Conservation (phyloP, 2,797 vertebrate genomes). For the Typhlichthys subterraneus region DNA sequence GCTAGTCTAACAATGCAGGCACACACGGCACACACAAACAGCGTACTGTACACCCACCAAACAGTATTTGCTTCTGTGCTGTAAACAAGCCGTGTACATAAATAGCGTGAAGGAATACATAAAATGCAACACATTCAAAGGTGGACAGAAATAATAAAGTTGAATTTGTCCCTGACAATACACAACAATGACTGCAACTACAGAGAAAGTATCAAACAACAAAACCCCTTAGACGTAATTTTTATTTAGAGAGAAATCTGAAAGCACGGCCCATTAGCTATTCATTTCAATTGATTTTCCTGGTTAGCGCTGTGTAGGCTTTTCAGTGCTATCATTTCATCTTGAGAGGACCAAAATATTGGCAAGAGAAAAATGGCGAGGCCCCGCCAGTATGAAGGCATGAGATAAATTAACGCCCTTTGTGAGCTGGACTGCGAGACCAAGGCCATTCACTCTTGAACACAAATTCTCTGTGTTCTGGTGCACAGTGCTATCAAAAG, state of each 20-base stretch:
- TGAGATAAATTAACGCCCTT: constrained; percentile 59
- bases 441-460: constrained; percentile 44
- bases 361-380: constrained; percentile 37
- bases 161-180: background rate
- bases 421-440: constrained; percentile 54
- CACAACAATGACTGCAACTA: background rate
- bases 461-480: constrained; percentile 13
- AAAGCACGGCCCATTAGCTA: background rate
- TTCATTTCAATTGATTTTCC: constrained; percentile 14
- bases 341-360: constrained; percentile 19
- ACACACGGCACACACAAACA: constrained; percentile 35
- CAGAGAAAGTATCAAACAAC: constrained; percentile 3
- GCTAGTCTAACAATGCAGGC: constrained; percentile 56
- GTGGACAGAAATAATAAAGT: background rate
- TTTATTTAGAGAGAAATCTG: background rate
- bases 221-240: background rate
- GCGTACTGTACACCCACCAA: constrained; percentile 20
- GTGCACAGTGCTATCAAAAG: constrained; percentile 64
- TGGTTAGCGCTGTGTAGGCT: constrained; percentile 23
- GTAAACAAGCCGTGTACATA: constrained; percentile 54
- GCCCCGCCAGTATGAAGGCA: constrained; percentile 28
- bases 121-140: constrained; percentile 4
- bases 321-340: constrained; percentile 28
- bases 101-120: constrained; percentile 60
- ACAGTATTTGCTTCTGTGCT: constrained; percentile 48